Evolutionary conservation across 2,113 vertebrate genomes (phyloP), one percentile per base, ranked within the genome.

Genomic region (Urocynchramus pylzowi): DNA sequence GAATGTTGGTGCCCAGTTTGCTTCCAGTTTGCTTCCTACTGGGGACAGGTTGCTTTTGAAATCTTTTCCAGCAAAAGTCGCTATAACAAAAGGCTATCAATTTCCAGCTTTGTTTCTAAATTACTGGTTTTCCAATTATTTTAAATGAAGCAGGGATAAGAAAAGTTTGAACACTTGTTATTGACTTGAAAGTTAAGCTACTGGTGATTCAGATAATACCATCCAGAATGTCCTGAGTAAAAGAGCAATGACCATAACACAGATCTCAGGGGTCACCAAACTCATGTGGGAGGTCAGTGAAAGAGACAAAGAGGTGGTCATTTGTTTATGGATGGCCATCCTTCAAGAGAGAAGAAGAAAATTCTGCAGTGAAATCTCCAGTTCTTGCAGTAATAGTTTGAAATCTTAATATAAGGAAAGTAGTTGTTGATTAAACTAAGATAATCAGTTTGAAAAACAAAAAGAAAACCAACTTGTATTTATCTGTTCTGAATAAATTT

Each of bases 201-300:
- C 42, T 47, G 28, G 19, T 10, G 19, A 42, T 74, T 91, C 6
- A 82, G 60, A 60, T 64, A 81, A 53, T 59, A 61, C 65, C 60
- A 64, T 2, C 4, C 57, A 63, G 59, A 57, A 87, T 4, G 6
- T 31, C 65, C 31, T 9, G 15, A 75, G 61, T 87, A 65, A 85
- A 94, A 93, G 70, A 93, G 81, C 75, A 95, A 3, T 74, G 81
- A 87, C 84, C 65, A 69, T 94, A 95, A 95, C 91, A 54, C 39
- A 69, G 63, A 86, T 84, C 82, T 95, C 70, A 80, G 87, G 67
- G 87, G 59, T 94, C 91, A 91, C 50, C 59, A 89, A 77, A 95
- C 79, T 59, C 63, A 41, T 16, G 27, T 57, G 30, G 42, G 45
- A 93, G 84, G 94, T 95, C 84, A 82, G 18, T 33, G 50, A 28